Percentiles rank a stretch among this genome's conserved stretches.
Evolutionary conservation across 2,888 invertebrate genomes (phyloP).

Genomic region (Dysmachus trigonus): DNA sequence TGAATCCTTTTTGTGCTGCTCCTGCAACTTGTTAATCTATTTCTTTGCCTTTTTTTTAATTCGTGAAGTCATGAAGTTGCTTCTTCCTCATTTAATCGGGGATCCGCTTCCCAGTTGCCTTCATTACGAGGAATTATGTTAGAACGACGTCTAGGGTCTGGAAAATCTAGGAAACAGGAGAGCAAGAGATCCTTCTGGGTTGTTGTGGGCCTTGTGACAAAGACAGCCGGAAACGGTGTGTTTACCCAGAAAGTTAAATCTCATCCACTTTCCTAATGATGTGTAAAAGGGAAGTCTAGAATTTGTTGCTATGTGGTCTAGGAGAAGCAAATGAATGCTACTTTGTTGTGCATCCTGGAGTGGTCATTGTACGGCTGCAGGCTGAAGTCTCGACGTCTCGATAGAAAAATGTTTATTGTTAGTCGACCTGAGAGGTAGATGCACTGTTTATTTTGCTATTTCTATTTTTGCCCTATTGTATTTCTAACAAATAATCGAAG

Average conservation of each 20-base stretch:
- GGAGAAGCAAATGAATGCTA: background rate
- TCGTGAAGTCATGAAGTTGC: background rate
- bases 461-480: background rate
- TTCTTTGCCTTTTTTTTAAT: background rate
- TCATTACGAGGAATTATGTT: background rate
- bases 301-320: background rate
- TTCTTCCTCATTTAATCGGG: slow-evolving; percentile 13
- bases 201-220: background rate
- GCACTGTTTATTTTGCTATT: background rate
- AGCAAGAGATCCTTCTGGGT: background rate
- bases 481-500: background rate
- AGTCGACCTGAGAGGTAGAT: background rate
- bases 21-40: background rate
- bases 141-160: background rate
- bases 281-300: background rate
- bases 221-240: slow-evolving; percentile 41
- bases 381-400: background rate
- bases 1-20: background rate
- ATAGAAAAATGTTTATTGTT: background rate
- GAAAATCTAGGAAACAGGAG: background rate
- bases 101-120: background rate
- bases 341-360: background rate
- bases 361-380: background rate
- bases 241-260: slow-evolving; percentile 33
- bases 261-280: background rate